Conservation (phyloP, 2,113 vertebrate genomes). For the Scophthalmus maximus region DNA sequence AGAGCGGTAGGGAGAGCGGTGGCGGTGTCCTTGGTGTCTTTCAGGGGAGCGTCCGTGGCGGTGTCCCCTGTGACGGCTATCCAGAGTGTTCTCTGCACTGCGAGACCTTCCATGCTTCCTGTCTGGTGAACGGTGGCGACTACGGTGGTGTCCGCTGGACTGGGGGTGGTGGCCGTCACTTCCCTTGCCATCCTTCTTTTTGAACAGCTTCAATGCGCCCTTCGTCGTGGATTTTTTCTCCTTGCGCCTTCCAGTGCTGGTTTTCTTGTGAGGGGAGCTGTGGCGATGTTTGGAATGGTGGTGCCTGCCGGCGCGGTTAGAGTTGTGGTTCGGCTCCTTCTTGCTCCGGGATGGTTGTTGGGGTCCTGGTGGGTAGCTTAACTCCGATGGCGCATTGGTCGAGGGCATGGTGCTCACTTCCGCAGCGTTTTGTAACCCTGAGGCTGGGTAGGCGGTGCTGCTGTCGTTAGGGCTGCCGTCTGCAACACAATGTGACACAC, state of each 20-base stretch:
- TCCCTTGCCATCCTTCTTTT: conserved; percentile 74
- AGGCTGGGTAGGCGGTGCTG: conserved; percentile 82
- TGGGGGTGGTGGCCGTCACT: conserved; percentile 78
- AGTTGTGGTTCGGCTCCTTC: conserved; percentile 84
- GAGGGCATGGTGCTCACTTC: conserved; percentile 88
- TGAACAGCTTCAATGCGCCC: conserved; percentile 18
- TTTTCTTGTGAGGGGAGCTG: conserved; percentile 86
- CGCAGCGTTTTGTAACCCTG: conserved; percentile 95
- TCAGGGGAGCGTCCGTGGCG: conserved; percentile 86
- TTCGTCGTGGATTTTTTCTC: conserved; percentile 52
- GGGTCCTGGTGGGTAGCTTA: conserved; percentile 90
- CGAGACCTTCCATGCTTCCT: conserved; percentile 85
- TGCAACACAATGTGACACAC: conserved; percentile 87
- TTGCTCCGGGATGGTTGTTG: conserved; percentile 91
- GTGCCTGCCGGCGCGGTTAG: conserved; percentile 84
- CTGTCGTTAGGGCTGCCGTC: conserved; percentile 89
- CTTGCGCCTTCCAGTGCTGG: conserved; percentile 66
- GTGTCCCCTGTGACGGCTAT: conserved; percentile 75
- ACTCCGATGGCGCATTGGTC: conserved; percentile 86
- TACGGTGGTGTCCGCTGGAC: conserved; percentile 66
- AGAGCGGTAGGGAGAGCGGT: conserved; percentile 82
- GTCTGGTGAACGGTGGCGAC: conserved; percentile 83
- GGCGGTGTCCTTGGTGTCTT: conserved; percentile 70
- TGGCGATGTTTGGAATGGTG: conserved; percentile 86
- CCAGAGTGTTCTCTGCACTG: conserved; percentile 90